phyloP scores from a whole-genome alignment of 2,888 invertebrate species.

The Myathropa florea region DNA sequence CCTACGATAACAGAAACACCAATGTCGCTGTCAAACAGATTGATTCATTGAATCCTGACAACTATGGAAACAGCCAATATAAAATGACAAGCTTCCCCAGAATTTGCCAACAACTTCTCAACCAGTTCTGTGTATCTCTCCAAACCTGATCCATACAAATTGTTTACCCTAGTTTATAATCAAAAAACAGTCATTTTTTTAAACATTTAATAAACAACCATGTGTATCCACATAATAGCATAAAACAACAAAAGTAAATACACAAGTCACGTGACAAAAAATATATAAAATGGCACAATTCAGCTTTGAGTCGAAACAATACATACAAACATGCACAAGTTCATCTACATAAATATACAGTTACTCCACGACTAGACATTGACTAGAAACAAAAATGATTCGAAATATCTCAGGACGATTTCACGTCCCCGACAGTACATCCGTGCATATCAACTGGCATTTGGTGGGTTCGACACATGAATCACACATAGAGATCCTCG shows the following conservation, averaged over 20 bases:
- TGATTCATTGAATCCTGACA: no score
- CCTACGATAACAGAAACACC: no score
- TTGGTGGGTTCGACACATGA: background rate
- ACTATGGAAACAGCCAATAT: no score
- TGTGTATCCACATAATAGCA: slow-evolving; percentile 35
- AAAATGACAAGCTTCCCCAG: no score
- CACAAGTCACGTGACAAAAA: slow-evolving; percentile 38
- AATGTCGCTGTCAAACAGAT: no score
- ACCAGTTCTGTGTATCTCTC: no score
- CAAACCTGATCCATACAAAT: no score
- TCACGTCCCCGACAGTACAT: background rate
- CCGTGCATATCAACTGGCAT: background rate
- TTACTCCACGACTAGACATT: slow-evolving; percentile 27
- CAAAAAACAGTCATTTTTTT: background rate
- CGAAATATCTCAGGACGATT: slow-evolving; percentile 3
- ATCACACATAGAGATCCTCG: slow-evolving; percentile 78
- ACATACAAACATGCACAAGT: background rate
- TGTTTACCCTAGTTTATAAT: background rate
- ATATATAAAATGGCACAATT: slow-evolving; percentile 46
- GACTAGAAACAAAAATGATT: slow-evolving; percentile 46
- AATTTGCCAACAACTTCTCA: no score
- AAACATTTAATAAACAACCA: slow-evolving; percentile 58
- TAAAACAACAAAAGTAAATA: slow-evolving; percentile 19
- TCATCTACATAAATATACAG: slow-evolving; percentile 1
- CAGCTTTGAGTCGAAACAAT: slow-evolving; percentile 20